phyloP scores from a whole-genome alignment of 2,113 vertebrate species.

The Xiphophorus hellerii region DNA sequence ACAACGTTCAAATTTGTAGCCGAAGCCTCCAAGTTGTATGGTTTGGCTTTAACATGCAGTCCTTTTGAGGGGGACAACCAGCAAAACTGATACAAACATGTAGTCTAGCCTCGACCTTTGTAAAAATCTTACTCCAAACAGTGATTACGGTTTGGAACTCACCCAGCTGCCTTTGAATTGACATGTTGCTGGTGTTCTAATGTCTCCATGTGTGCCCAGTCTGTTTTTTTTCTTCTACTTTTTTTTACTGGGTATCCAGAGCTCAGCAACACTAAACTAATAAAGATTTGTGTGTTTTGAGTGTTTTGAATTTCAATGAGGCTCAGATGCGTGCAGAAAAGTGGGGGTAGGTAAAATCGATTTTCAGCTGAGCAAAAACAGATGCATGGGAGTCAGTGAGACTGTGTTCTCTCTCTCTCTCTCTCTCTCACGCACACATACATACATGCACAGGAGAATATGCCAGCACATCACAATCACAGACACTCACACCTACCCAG shows the following conservation, averaged over 20 bases:
- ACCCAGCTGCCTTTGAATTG: background rate
- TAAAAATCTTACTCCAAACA: background rate
- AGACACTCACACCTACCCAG: slow-evolving; percentile 41
- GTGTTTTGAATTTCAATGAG: slow-evolving; percentile 69
- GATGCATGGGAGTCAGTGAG: slow-evolving; percentile 50
- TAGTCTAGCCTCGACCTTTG: background rate
- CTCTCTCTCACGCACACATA: slow-evolving; percentile 14
- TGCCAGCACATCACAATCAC: slow-evolving; percentile 47
- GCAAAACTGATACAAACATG: background rate
- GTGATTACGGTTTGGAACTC: background rate
- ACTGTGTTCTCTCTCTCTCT: background rate
- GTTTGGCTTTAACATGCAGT: background rate
- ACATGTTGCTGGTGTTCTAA: background rate
- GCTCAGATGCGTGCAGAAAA: slow-evolving; percentile 35
- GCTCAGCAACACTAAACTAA: slow-evolving; percentile 51
- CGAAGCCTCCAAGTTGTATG: background rate
- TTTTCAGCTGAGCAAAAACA: slow-evolving; percentile 68
- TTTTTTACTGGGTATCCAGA: slow-evolving; percentile 29
- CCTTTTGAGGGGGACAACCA: background rate
- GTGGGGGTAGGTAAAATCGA: slow-evolving; percentile 62
- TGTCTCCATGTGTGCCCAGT: slow-evolving; percentile 20
- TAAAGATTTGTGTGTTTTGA: slow-evolving; percentile 64
- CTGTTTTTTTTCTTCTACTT: slow-evolving; percentile 9
- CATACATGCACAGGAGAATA: slow-evolving; percentile 33
- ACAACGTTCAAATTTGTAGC: background rate